phyloP scores from a whole-genome alignment of 2,797 vertebrate genomes.

The Molossus alvarezi region DNA sequence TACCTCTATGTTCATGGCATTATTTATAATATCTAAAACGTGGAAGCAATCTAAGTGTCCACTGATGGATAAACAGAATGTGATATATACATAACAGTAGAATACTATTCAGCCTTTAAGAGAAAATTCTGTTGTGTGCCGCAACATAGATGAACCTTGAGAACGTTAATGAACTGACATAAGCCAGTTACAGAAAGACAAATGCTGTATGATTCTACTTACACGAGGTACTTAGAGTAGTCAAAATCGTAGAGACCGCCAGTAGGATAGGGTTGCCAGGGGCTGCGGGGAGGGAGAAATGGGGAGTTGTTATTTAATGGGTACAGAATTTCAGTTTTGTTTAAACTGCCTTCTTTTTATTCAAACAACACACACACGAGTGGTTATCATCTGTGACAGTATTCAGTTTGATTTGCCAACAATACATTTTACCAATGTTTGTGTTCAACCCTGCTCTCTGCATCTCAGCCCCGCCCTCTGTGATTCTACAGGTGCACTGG shows the following conservation, averaged over 20 bases:
- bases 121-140: neutral
- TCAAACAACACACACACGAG: neutral
- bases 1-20: neutral
- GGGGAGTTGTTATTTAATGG: neutral
- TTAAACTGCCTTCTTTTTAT: neutral
- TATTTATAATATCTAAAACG: neutral
- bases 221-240: neutral
- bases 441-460: neutral
- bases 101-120: neutral
- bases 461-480: neutral
- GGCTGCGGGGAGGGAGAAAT: neutral
- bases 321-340: neutral
- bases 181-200: neutral
- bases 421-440: neutral
- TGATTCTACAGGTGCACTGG: neutral
- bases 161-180: neutral
- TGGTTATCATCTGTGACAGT: neutral
- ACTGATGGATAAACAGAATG: neutral
- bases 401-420: neutral
- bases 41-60: neutral
- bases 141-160: neutral
- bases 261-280: neutral
- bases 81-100: neutral
- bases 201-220: neutral
- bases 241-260: neutral